A percentile compares a stretch with the other conserved stretches of the same genome.
phyloP scores from a whole-genome alignment of 2,888 invertebrate species.

The Serrognathus titanus region DNA sequence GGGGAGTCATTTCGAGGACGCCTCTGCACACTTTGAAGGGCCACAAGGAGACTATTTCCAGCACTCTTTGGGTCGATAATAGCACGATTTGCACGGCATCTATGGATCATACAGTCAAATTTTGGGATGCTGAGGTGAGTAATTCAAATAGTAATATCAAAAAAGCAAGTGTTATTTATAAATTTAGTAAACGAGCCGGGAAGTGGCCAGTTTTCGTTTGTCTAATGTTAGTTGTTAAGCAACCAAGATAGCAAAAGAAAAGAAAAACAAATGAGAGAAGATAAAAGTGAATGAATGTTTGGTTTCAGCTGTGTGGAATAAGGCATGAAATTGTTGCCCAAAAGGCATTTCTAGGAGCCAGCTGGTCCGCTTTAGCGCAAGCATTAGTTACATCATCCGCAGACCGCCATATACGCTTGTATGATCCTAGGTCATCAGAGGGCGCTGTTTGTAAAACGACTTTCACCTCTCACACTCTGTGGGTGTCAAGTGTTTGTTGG shows the following conservation, averaged over 20 bases:
- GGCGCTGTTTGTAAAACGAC: constrained; percentile 83
- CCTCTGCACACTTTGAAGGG: constrained; percentile 87
- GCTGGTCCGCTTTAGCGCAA: constrained; percentile 75
- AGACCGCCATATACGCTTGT: constrained; percentile 85
- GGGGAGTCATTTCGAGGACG: constrained; percentile 52
- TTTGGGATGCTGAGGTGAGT: constrained; percentile 82
- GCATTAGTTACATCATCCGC: constrained; percentile 82
- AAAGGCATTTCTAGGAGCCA: constrained; percentile 85
- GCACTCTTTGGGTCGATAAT: constrained; percentile 78
- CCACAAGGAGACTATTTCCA: constrained; percentile 87
- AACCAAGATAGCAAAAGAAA: too few relatives aligned
- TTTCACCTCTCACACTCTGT: constrained; percentile 84
- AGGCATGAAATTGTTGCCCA: constrained; percentile 82
- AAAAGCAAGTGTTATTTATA: too few relatives aligned
- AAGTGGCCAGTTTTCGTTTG: not conserved
- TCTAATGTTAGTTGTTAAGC: too few relatives aligned
- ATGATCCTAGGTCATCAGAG: constrained; percentile 87
- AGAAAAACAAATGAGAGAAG: not conserved
- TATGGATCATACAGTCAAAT: constrained; percentile 92
- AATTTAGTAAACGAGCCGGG: not conserved
- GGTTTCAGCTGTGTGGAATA: constrained; percentile 63
- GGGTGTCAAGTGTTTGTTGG: constrained; percentile 92
- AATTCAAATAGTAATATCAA: constrained; percentile 16
- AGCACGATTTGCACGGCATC: constrained; percentile 80
- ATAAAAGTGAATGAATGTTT: not conserved